A percentile compares a stretch with the other conserved stretches of the same genome.
Conservation (phyloP, 2,797 vertebrate genomes). For the Craterocephalus amniculus region DNA sequence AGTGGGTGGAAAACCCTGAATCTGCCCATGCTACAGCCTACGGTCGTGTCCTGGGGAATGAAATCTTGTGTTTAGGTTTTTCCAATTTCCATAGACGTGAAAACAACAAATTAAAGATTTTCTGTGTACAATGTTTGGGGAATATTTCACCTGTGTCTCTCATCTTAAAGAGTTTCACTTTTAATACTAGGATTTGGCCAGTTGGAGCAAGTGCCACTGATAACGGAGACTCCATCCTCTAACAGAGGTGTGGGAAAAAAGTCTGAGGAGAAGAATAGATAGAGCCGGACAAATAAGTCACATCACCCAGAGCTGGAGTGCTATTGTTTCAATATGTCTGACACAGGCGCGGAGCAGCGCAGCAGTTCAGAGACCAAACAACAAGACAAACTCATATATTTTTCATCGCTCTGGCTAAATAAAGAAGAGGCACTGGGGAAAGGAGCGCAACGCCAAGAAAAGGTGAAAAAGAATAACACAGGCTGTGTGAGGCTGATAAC, state of each 20-base stretch:
- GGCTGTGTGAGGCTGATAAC: slow-evolving; percentile 42
- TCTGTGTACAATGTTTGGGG: background rate
- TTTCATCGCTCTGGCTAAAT: slow-evolving; percentile 34
- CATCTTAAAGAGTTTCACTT: background rate
- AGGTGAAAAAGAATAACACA: slow-evolving; percentile 46
- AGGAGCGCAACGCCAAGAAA: slow-evolving; percentile 19
- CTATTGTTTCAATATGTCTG: slow-evolving; percentile 50
- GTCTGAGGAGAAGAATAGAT: slow-evolving; percentile 31
- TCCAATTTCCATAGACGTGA: background rate
- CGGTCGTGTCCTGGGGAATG: background rate
- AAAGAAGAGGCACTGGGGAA: slow-evolving; percentile 22
- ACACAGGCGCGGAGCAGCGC: slow-evolving; percentile 22
- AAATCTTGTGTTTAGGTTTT: background rate
- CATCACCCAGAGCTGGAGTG: slow-evolving; percentile 14
- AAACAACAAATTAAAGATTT: background rate
- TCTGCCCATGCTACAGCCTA: background rate
- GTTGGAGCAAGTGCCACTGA: slow-evolving; percentile 41
- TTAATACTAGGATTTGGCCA: background rate
- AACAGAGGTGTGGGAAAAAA: slow-evolving; percentile 32
- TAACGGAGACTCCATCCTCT: slow-evolving; percentile 34
- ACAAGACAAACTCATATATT: slow-evolving; percentile 25
- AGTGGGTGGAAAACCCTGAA: background rate
- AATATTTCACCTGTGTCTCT: background rate
- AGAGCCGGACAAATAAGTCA: slow-evolving; percentile 46
- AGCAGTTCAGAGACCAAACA: slow-evolving; percentile 1